phyloP scores from a whole-genome alignment of 2,113 vertebrate genomes.

The Vulpes vulpes region DNA sequence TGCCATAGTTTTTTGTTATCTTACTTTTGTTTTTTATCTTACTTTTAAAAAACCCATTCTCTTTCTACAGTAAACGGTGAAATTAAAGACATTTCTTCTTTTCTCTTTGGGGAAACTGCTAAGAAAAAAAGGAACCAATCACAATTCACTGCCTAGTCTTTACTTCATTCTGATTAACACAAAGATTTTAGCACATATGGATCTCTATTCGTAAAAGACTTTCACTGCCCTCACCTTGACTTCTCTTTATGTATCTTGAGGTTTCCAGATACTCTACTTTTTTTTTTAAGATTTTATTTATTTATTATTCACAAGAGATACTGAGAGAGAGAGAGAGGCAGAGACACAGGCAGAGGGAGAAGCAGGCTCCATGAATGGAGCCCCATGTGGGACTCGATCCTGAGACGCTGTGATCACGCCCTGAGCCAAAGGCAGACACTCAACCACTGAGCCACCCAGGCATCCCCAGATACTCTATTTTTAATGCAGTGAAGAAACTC shows the following conservation, averaged over 20 bases:
- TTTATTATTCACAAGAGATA: no score
- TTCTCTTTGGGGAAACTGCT: conserved; percentile 72
- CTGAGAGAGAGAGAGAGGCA: no score
- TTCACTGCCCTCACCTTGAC: background rate
- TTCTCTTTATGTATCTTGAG: background rate
- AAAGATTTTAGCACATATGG: background rate
- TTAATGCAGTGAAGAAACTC: background rate
- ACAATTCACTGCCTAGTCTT: background rate
- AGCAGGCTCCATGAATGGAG: no score
- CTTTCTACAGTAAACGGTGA: conserved; percentile 54
- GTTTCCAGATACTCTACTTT: background rate
- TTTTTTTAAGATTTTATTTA: no score
- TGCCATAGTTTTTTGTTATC: conserved; percentile 56
- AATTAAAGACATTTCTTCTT: conserved; percentile 56
- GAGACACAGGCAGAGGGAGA: no score
- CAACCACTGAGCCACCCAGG: no score
- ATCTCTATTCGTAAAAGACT: background rate
- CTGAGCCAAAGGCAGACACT: no score
- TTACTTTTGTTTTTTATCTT: background rate
- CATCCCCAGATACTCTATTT: background rate
- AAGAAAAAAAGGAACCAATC: conserved; percentile 70
- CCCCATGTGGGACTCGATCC: no score
- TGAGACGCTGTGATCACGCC: no score
- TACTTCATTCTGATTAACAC: background rate
- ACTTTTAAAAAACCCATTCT: conserved; percentile 56